A percentile compares a stretch with the other conserved stretches of the same genome.
Evolutionary conservation across 2,888 invertebrate species (phyloP).

Genomic region (Serrognathus titanus): DNA sequence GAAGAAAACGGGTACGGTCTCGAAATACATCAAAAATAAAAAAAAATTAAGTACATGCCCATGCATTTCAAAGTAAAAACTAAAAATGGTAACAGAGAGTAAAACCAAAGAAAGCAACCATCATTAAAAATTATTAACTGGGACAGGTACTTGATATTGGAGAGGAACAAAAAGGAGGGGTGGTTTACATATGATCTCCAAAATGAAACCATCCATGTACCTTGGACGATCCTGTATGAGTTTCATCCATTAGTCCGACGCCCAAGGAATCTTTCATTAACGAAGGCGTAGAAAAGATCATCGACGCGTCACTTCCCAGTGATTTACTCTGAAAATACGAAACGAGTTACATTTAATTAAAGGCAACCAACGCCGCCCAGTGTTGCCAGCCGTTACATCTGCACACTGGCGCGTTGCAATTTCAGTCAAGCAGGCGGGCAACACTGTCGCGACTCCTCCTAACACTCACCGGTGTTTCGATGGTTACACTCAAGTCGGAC

Average conservation of each 20-base stretch:
- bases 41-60: conserved; percentile 16
- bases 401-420: not conserved
- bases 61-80: conserved; percentile 13
- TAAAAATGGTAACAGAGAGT: conserved; percentile 3
- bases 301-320: conserved; percentile 42
- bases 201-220: conserved; percentile 46
- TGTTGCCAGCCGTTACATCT: not conserved
- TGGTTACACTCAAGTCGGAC: conserved; percentile 66
- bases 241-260: conserved; percentile 60
- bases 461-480: conserved; percentile 71
- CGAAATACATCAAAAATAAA: not conserved
- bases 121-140: conserved; percentile 8
- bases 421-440: not conserved
- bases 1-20: conserved; percentile 3
- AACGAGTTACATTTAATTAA: conserved; percentile 1
- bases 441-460: not conserved
- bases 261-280: conserved; percentile 80
- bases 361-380: not conserved
- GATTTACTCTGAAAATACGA: conserved; percentile 75
- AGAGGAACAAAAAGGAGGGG: not conserved
- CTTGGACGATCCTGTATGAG: conserved; percentile 46
- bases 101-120: conserved; percentile 6
- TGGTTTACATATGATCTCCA: conserved; percentile 41
- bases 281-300: conserved; percentile 81
- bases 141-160: conserved; percentile 11